These are phyloP conservation scores for Procambarus clarkii DNA, from an alignment of 1,140 invertebrate species.

Conservation along the genomic window DNA sequence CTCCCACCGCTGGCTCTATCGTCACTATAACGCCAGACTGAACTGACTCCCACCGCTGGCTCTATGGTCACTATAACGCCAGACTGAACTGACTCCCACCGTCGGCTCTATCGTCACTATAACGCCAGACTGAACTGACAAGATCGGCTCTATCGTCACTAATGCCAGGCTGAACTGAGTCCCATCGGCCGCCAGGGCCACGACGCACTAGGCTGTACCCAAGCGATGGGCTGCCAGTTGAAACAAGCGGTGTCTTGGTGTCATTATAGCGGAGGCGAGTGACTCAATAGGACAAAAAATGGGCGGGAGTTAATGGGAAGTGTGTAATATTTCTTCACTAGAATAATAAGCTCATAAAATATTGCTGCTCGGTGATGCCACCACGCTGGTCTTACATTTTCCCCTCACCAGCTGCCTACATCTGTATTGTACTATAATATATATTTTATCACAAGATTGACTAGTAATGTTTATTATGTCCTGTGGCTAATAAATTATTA, in stretches of 20 bases:
- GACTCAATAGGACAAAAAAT: constrained; percentile 13
- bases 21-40: no score
- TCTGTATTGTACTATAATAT: background rate
- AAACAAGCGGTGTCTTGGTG: background rate
- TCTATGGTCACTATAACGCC: no score
- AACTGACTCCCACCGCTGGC: no score
- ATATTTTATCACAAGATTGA: background rate
- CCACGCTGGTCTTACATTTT: background rate
- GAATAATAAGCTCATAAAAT: constrained; percentile 28
- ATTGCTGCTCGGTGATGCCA: constrained; percentile 8
- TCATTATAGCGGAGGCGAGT: background rate
- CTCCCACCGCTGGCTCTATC: no score
- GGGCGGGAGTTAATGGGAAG: constrained; percentile 13
- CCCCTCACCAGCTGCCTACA: background rate
- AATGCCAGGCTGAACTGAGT: no score
- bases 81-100: no score
- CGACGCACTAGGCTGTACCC: background rate
- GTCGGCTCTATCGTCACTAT: no score
- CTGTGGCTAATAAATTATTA: no score
- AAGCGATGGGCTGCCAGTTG: background rate
- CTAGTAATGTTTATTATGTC: background rate
- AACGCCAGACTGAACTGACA: no score
- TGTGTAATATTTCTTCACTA: constrained; percentile 14
- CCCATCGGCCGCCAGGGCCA: no score
- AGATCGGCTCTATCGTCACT: no score